Evolutionary conservation across 2,888 invertebrate genomes (phyloP).

Genomic region (Rhamnusium bicolor): DNA sequence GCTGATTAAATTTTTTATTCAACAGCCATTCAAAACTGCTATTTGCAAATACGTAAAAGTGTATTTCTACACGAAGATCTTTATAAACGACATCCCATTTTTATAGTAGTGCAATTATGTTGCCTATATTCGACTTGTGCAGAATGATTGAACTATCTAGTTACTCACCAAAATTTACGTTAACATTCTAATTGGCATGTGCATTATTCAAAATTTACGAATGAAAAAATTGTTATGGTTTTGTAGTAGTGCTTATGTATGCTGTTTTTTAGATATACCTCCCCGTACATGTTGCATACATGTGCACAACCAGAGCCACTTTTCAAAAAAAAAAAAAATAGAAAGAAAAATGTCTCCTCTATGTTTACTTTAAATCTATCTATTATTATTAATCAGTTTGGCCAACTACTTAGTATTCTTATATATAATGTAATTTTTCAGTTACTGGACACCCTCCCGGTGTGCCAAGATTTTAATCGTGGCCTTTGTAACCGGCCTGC

Average conservation of each 20-base stretch:
- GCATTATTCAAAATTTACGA: slow-evolving; percentile 59
- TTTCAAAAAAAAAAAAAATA: slow-evolving; percentile 47
- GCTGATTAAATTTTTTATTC: slow-evolving; percentile 39
- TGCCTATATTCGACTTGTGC: slow-evolving; percentile 55
- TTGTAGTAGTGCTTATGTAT: slow-evolving; percentile 66
- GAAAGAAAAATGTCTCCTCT: slow-evolving; percentile 26
- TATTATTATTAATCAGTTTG: neutral
- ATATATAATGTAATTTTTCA: slow-evolving; percentile 75
- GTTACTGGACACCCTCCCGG: slow-evolving; percentile 99
- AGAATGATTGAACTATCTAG: slow-evolving; percentile 68
- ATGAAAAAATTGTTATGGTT: slow-evolving; percentile 51
- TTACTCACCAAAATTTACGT: slow-evolving; percentile 48
- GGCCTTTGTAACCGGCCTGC: slow-evolving; percentile 96
- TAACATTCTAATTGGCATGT: slow-evolving; percentile 61
- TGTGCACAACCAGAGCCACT: slow-evolving; percentile 57
- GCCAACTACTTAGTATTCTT: slow-evolving; percentile 1
- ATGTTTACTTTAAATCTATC: slow-evolving; percentile 5
- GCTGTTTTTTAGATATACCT: slow-evolving; percentile 55
- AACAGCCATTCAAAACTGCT: slow-evolving; percentile 46
- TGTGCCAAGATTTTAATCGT: slow-evolving; percentile 99
- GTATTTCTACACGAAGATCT: slow-evolving; percentile 14
- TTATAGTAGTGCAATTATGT: slow-evolving; percentile 27
- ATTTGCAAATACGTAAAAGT: slow-evolving; percentile 40
- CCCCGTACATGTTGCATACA: slow-evolving; percentile 59
- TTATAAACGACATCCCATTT: neutral